Base-by-base conservation (phyloP, 2,888 invertebrate species). In the Eupithecia tripunctaria region DNA sequence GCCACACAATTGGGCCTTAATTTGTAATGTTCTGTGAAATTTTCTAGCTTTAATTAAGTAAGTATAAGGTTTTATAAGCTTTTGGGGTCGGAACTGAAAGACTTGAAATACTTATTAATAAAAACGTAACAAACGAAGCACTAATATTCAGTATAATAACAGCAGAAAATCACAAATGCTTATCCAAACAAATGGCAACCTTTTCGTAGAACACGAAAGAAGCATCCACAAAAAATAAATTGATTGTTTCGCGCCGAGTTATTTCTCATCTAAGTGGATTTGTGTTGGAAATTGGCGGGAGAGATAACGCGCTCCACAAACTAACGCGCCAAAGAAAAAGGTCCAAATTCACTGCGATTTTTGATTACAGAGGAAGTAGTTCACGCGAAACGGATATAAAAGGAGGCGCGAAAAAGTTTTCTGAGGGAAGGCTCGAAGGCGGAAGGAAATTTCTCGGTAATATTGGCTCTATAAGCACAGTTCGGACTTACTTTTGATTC, bases 311-410 rank as follows among this genome's bases (percentile, higher is more conserved):
- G 75, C 69, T 71, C 76, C 71, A 75, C 76, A 69, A 76, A 74
- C 75, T 74, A 70, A 71, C 68, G 62, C 60, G 72, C 67, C 65
- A 73, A 67, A 74, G 67, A 77, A 77, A 79, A 79, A 73, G 75
- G 70, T 43, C 67, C 66, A 71, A 41, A 74, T 75, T 62, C 66
- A 67, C 66, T 56, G 67, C 68, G 62, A 68, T 68, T 71, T 68
- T 68, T 71, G 80, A 80, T 83, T 81, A 82, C 81, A 79, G 79
- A 78, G 79, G 80, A 82, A 81, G 83, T 79, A 81, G 81, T 81
- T 82, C 80, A 80, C 76, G 81, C 82, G 83, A 84, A 85, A 84
- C 81, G 87, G 84, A 88, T 86, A 85, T 82, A 83, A 72, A 72
- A 62, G 66, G 67, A 70, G 60, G 29, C 43, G 67, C 66, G 68